Conservation (phyloP, 1,140 invertebrate genomes). For the Drosophila tani region DNA sequence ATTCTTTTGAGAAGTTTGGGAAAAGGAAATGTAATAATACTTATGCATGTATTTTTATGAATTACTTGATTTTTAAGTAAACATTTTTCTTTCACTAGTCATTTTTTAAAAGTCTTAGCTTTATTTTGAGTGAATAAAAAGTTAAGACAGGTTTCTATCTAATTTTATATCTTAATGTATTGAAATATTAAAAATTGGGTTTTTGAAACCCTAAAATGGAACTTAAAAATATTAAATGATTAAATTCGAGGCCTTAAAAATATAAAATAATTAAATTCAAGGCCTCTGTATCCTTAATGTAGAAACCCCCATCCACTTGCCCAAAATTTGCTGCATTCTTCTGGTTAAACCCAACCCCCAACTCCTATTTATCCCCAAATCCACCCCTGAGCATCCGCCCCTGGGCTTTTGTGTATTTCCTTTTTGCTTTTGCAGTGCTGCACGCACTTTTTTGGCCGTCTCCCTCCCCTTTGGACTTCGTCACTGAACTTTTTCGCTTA, state of each 20-base stretch:
- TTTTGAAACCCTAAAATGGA: background rate
- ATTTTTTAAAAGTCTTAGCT: background rate
- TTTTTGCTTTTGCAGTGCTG: constrained; percentile 69
- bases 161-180: too few species aligned
- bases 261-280: background rate
- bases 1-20: too few species aligned
- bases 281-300: background rate
- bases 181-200: too few species aligned
- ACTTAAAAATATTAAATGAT: background rate
- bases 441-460: constrained; percentile 66
- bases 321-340: constrained; percentile 27
- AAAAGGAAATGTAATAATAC: too few species aligned
- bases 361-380: constrained; percentile 4
- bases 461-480: background rate
- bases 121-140: background rate
- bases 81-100: too few species aligned
- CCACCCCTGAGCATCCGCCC: constrained; percentile 33
- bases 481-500: constrained; percentile 64
- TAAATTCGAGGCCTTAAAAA: too few species aligned
- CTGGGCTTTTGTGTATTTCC: constrained; percentile 13
- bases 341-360: background rate
- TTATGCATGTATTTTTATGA: too few species aligned
- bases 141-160: too few species aligned
- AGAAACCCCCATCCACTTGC: background rate
- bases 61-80: background rate